Conservation (phyloP, 2,113 vertebrate species). For the Xenopus laevis region DNA sequence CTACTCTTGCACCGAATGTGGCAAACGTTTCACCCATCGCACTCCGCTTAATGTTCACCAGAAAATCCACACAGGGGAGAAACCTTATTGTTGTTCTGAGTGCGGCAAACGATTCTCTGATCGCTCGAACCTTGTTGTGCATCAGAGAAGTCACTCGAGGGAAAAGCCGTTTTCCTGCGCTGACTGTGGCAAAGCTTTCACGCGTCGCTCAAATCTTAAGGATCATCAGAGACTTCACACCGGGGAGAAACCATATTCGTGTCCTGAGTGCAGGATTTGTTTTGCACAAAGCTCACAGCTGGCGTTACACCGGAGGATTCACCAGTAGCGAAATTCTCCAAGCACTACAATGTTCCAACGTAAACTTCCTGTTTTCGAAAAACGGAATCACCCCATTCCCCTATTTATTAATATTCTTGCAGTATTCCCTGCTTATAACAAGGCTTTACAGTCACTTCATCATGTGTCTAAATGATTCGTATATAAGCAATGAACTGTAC, state of each 20-base stretch:
- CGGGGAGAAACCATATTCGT: slow-evolving; percentile 51
- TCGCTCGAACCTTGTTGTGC: slow-evolving; percentile 46
- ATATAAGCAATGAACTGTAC: no score
- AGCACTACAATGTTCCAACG: no score
- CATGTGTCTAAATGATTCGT: no score
- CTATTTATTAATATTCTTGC: no score
- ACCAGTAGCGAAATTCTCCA: no score
- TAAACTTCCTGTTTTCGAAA: no score
- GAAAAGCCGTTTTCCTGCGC: slow-evolving; percentile 53
- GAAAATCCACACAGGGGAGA: slow-evolving; percentile 54
- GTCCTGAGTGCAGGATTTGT: slow-evolving; percentile 49
- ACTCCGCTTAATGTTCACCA: slow-evolving; percentile 46
- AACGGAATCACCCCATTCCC: no score
- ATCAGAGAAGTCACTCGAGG: slow-evolving; percentile 49
- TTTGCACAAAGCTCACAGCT: not conserved
- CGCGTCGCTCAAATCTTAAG: slow-evolving; percentile 44
- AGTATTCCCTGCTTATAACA: no score
- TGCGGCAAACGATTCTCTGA: slow-evolving; percentile 52
- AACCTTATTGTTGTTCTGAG: slow-evolving; percentile 57
- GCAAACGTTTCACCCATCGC: not conserved
- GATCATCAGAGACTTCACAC: slow-evolving; percentile 54
- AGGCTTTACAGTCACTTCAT: no score
- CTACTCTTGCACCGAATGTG: not conserved
- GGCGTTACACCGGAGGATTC: no score
- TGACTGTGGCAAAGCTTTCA: slow-evolving; percentile 53